Percentiles rank a stretch among this genome's conserved stretches.
Evolutionary conservation across 2,113 vertebrate genomes (phyloP).

Genomic region (Manacus vitellinus): DNA sequence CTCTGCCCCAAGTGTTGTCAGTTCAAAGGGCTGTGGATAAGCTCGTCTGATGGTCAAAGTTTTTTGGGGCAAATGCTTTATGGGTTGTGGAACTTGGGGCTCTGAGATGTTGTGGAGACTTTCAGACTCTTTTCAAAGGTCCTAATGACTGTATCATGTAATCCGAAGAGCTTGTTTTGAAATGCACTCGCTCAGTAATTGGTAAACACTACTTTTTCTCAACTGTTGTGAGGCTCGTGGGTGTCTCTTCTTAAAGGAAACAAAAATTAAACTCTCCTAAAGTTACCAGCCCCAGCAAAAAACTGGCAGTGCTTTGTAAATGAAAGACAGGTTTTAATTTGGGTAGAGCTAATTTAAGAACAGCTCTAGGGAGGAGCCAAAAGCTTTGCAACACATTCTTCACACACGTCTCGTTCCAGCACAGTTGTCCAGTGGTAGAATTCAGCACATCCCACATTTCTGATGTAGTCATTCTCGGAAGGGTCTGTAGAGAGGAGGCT

Average conservation of each 20-base stretch:
- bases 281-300: constrained; percentile 18
- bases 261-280: background rate
- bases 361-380: constrained; percentile 44
- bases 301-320: constrained; percentile 30
- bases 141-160: background rate
- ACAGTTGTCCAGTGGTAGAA: constrained; percentile 50
- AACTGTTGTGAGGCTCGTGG: constrained; percentile 16
- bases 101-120: background rate
- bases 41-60: constrained; percentile 15
- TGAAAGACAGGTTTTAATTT: background rate
- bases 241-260: constrained; percentile 51
- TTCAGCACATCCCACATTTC: constrained; percentile 43
- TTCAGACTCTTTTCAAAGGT: constrained; percentile 34
- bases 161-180: background rate
- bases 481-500: background rate
- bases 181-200: background rate
- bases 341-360: constrained; percentile 55
- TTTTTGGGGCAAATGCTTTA: background rate
- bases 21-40: constrained; percentile 19
- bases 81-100: constrained; percentile 19
- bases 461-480: constrained; percentile 40
- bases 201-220: background rate
- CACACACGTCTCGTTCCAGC: constrained; percentile 28
- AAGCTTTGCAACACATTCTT: constrained; percentile 41
- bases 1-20: background rate